Evolutionary conservation across 2,113 vertebrate genomes (phyloP), one percentile per base, ranked within the genome.

Genomic region (Hydrolagus affinis): DNA sequence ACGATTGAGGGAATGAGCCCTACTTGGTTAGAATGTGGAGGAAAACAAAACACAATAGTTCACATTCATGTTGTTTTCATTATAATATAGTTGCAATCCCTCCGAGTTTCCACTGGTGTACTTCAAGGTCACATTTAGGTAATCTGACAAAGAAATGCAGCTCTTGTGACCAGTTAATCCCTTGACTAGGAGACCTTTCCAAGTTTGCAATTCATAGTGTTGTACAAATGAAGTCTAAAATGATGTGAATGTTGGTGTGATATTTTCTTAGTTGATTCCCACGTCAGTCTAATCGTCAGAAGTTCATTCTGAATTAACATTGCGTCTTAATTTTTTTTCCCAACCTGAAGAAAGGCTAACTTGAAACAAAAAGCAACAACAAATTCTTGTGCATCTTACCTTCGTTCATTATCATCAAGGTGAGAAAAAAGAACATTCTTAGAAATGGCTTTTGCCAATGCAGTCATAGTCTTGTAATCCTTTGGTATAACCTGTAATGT

Each of bases 381-480:
- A 66, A 32, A 11, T 75, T 15, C 25, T 28, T 80, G 25, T 32
- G 64, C 64, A 8, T 73, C 91, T 44, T 95, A 99, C 98, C 98
- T 99, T 88, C 98, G 95, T 92, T 99, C 98, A 0, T 96, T 99
- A 93, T 99, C 97, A 69, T 99, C 98, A 80, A 99, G 94, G 88
- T 99, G 98, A 87, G 96, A 95, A 69, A 99, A 99, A 74, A 99
- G 95, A 88, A 99, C 98, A 0, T 99, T 99, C 93, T 95, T 99
- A 88, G 97, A 97, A 87, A 99, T 99, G 88, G 98, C 98, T 88
- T 95, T 98, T 76, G 98, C 97, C 93, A 99, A 89, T 3, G 98
- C 98, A 0, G 97, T 97, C 98, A 99, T 99, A 3, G 97, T 99
- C 93, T 99, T 99, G 89, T 99, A 99, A 94, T 99, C 97, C 90